Percentiles rank a stretch among this genome's conserved stretches.
Conservation (phyloP, 1,140 invertebrate species). For the Hesperophylax magnus region DNA sequence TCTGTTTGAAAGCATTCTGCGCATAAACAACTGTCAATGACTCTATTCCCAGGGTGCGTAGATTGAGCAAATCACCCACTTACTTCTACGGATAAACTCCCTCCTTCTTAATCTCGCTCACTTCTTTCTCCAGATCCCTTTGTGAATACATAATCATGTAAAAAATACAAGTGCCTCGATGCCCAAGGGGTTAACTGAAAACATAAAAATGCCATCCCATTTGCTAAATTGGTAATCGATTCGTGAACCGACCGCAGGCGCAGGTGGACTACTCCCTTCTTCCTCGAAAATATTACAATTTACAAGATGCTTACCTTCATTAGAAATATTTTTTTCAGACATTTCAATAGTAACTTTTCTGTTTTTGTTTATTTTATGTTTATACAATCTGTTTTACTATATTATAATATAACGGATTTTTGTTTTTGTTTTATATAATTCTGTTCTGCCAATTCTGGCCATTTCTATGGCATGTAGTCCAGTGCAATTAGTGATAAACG, state of each 20-base stretch:
- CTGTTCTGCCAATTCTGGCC: no score
- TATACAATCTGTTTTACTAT: no score
- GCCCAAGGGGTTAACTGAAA: conserved; percentile 35
- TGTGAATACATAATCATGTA: conserved; percentile 44
- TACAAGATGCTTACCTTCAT: no score
- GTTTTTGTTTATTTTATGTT: no score
- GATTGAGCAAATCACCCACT: conserved; percentile 40
- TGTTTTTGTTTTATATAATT: no score
- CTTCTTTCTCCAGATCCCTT: conserved; percentile 19
- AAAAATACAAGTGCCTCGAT: conserved; percentile 43
- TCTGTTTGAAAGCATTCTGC: conserved; percentile 27
- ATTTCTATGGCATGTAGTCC: no score
- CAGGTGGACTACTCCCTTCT: conserved; percentile 45
- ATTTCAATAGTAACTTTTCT: no score
- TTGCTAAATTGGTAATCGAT: conserved; percentile 55
- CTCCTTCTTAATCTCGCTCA: conserved; percentile 12
- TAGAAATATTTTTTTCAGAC: no score
- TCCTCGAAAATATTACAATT: no score
- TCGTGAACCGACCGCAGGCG: conserved; percentile 44
- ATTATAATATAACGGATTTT: no score
- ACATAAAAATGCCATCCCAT: conserved; percentile 50
- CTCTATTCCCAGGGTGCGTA: conserved; percentile 14
- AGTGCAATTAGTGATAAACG: no score
- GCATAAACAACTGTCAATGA: conserved; percentile 33
- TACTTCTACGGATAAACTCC: conserved; percentile 19